Percentiles rank a stretch among this genome's conserved stretches.
Conservation (phyloP, 1,140 invertebrate species). For the Meloidogyne chitwoodi region DNA sequence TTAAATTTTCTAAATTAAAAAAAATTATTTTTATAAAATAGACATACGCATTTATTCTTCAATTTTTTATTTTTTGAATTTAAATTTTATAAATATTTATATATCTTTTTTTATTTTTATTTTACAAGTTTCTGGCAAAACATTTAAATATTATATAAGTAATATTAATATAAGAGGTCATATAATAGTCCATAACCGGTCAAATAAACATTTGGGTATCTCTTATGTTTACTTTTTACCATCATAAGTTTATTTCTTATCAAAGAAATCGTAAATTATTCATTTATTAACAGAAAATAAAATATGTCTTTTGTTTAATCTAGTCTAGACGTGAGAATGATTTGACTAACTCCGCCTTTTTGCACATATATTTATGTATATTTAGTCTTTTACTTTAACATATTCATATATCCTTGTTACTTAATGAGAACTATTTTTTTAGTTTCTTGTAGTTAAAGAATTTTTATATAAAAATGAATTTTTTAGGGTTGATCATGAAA, state of each 20-base stretch:
- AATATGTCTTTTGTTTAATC: too few relatives aligned
- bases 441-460: too few relatives aligned
- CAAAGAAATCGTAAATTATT: background rate
- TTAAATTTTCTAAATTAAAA: background rate
- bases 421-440: too few relatives aligned
- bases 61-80: too few relatives aligned
- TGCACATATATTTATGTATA: too few relatives aligned
- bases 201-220: background rate
- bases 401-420: too few relatives aligned
- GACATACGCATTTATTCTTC: background rate
- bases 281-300: background rate
- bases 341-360: background rate
- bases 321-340: background rate
- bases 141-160: too few relatives aligned
- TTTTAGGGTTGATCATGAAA: too few relatives aligned
- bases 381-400: too few relatives aligned
- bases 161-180: background rate
- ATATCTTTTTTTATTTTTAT: background rate
- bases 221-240: background rate
- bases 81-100: background rate
- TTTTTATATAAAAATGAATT: too few relatives aligned
- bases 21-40: background rate
- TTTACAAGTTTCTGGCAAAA: too few relatives aligned
- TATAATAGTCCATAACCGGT: background rate
- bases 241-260: background rate